phyloP scores from a whole-genome alignment of 2,797 vertebrate genomes.

The Bradypus variegatus region DNA sequence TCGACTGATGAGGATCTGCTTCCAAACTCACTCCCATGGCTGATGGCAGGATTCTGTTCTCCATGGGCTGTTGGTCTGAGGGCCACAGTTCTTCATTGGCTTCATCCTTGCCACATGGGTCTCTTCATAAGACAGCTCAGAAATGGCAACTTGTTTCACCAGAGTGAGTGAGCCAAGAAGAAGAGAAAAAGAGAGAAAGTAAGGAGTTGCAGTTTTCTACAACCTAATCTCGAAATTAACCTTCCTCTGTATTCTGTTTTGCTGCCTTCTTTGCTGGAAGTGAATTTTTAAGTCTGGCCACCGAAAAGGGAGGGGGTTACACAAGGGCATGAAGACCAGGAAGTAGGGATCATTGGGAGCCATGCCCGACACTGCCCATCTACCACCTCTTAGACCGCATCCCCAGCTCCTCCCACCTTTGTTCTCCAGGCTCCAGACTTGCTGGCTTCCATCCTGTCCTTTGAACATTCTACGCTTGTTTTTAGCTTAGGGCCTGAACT shows the following conservation, averaged over 20 bases:
- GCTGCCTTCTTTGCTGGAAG: not conserved
- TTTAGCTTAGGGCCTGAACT: not conserved
- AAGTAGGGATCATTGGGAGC: not conserved
- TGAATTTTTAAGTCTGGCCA: not conserved
- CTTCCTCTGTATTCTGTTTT: not conserved
- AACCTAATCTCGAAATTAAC: not conserved
- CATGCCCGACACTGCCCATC: not conserved
- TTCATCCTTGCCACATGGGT: not conserved
- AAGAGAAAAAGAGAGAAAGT: not conserved
- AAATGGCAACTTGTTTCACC: not conserved
- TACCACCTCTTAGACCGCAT: not conserved
- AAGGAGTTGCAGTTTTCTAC: not conserved
- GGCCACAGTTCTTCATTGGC: too few relatives aligned
- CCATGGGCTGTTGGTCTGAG: too few relatives aligned
- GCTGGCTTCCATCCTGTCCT: not conserved
- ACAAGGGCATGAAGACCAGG: not conserved
- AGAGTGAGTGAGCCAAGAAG: not conserved
- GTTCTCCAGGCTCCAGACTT: not conserved
- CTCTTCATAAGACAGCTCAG: not conserved
- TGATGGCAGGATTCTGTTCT: too few relatives aligned
- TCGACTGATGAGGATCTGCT: too few relatives aligned
- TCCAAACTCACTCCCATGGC: too few relatives aligned
- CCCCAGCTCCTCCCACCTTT: not conserved
- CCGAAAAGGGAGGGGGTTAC: not conserved
- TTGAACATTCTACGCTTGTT: not conserved